Conservation (phyloP, 2,797 vertebrate species). For the Vultur gryphus region DNA sequence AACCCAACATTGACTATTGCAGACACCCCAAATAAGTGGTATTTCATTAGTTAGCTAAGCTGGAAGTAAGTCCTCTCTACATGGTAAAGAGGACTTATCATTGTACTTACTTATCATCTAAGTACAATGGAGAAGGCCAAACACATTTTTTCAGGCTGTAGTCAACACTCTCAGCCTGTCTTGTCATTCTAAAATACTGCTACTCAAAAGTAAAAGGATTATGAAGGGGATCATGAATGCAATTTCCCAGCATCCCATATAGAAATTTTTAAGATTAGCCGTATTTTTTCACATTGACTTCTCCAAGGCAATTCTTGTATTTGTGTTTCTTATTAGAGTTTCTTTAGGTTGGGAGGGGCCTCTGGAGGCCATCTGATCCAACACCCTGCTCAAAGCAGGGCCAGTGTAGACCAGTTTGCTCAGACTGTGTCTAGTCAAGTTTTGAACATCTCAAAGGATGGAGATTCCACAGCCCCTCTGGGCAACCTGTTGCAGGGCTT, state of each 20-base stretch:
- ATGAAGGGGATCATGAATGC: background rate
- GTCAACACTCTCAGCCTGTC: background rate
- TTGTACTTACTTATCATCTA: background rate
- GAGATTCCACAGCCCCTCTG: background rate
- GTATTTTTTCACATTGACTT: background rate
- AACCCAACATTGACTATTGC: background rate
- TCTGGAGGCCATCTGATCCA: background rate
- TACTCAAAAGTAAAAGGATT: background rate
- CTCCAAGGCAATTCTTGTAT: background rate
- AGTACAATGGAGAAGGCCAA: background rate
- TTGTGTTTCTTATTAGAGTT: background rate
- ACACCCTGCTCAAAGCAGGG: background rate
- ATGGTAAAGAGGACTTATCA: background rate
- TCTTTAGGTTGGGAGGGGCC: background rate
- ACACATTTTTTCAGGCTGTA: background rate
- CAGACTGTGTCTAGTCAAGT: background rate
- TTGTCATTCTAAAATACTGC: background rate
- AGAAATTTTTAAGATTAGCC: background rate
- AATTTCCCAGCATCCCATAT: background rate
- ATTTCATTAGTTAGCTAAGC: background rate
- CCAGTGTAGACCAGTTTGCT: background rate
- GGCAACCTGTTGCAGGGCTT: background rate
- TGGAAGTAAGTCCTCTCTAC: background rate
- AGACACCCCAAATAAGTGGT: background rate
- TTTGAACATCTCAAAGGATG: background rate